Base-by-base conservation (phyloP, 2,797 vertebrate species). In the Gymnocypris eckloni region DNA sequence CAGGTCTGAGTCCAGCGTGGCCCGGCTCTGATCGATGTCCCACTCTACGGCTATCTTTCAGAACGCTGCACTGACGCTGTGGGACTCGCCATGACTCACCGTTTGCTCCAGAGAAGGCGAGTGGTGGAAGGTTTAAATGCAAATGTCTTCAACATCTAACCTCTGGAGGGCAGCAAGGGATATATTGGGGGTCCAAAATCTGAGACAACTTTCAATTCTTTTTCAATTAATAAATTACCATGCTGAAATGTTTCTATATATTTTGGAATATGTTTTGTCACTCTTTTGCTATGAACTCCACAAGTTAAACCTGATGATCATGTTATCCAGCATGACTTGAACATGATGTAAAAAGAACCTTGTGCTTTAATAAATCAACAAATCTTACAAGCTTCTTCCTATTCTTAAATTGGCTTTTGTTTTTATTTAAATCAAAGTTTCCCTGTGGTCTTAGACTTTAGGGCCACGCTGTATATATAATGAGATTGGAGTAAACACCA, bases 21-120 rank as follows among this genome's bases (percentile, higher is more conserved):
- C n/a, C 79, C 64, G 22, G 86, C 28, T 73, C 43, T 91, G 90
- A 86, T 89, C 91, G 93, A 92, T 88, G 87, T 61, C 90, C 37
- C 7, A 33, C 78, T 83, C 61, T 33, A 82, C 70, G 59, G 73
- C 70, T 61, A 70, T 88, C 61, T 87, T 81, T 61, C 80, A 88
- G 78, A 88, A 81, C 81, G 59, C 84, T 84, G 85, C 52, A 28
- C 45, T 83, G 73, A 71, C 20, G 13, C 69, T 43, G 69, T 82
- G 70, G 85, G 80, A 84, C 45, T 77, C 28, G 2, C 43, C 50
- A 64, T 73, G 78, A 87, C 69, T 77, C 78, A 56, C 71, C 6
- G 6, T n/a, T 86, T 82, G 71, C 81, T 87, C 84, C 48, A 84
- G 86, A 81, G 79, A 33, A 37, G 71, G 72, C 18, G n/a, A 72